These are phyloP conservation scores for Macrocentrus cingulum DNA, from an alignment of 1,140 invertebrate species.

Conservation along the genomic window DNA sequence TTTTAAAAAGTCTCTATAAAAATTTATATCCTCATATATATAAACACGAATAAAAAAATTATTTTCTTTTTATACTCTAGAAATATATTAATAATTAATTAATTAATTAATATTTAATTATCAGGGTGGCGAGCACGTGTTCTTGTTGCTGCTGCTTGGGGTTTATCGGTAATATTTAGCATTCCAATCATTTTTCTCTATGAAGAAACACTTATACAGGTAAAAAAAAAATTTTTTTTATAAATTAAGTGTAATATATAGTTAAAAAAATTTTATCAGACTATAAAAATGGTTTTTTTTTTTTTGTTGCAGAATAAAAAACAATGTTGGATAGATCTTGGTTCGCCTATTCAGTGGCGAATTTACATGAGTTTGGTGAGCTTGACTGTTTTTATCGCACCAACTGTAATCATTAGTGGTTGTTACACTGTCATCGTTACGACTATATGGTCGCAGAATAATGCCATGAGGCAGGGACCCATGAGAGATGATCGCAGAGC, in stretches of 20 bases:
- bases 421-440: slow-evolving; percentile 91
- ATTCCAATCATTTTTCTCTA: slow-evolving; percentile 81
- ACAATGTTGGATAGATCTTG: slow-evolving; percentile 91
- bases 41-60: neutral
- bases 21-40: slow-evolving; percentile 17
- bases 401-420: slow-evolving; percentile 84
- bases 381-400: slow-evolving; percentile 81
- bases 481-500: slow-evolving; percentile 64
- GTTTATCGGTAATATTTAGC: slow-evolving; percentile 81
- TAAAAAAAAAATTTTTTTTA: slow-evolving; percentile 42
- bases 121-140: slow-evolving; percentile 81
- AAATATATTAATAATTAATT: no score
- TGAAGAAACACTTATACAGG: slow-evolving; percentile 75
- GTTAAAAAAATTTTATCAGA: slow-evolving; percentile 1
- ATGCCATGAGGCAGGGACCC: slow-evolving; percentile 57
- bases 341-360: slow-evolving; percentile 76
- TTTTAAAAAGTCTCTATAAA: no score
- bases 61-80: no score
- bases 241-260: neutral
- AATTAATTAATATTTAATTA: no score
- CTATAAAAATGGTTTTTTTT: slow-evolving; percentile 10
- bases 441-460: slow-evolving; percentile 84
- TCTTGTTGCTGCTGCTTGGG: slow-evolving; percentile 80
- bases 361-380: slow-evolving; percentile 87
- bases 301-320: slow-evolving; percentile 65